Base-by-base conservation (phyloP, 1,140 invertebrate species). In the Trypoxylus dichotomus region DNA sequence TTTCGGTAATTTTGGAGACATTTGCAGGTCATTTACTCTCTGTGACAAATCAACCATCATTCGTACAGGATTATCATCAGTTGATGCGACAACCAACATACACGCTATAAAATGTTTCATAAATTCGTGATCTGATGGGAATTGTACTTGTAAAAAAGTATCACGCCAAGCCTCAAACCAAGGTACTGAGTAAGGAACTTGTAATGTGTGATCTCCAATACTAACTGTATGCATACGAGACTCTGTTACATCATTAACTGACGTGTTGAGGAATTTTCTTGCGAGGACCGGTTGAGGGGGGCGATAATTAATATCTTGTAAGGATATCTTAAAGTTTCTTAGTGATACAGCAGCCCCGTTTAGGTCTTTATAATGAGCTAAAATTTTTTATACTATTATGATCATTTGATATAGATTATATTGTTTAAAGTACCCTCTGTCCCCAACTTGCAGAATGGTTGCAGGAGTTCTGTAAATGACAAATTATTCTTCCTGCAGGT, bases 131-230 rank as follows among this genome's bases (percentile, higher is more conserved):
- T 98, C 96, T 15, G 95, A 95, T 47, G 95, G 94, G 84, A 94
- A 96, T 85, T 96, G 93, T 1, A 97, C 93, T 83, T 93, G 93
- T 21, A 98, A 89, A 87, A 98, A 98, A 29, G 92, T 94, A 83
- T 97, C 95, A 83, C 96, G 90, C 95, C 96, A 99, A n/a, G 93
- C 90, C 85, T 98, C 96, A 89, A 95, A 98, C 97, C 97, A 99
- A n/a, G 96, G 94, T 37, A 95, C 94, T 3, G 91, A 89, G 25
- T 90, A 89, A 80, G 94, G 94, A 76, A 95, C 88, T 81, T 93
- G 89, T 60, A 94, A 83, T 76, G 89, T 86, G 83, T 87, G 84
- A 78, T 83, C 84, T 82, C 89, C 89, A 76, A 90, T 87, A 76
- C 85, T 83, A 25, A 89, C 81, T n/a, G 86, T 80, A 77, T 89